Base-by-base conservation (phyloP, 2,797 vertebrate genomes). In the Acipenser transmontanus region DNA sequence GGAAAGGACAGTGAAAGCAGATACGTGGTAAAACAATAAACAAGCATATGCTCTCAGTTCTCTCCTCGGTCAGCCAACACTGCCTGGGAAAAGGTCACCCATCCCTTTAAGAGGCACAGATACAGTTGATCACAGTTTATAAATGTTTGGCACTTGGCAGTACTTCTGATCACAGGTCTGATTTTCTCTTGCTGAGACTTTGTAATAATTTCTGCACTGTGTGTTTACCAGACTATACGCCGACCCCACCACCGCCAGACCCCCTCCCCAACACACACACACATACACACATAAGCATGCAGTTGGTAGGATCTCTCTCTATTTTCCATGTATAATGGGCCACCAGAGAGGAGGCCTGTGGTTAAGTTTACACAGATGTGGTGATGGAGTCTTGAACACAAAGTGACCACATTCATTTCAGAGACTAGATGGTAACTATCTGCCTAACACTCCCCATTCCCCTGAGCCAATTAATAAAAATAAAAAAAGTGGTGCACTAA, bases 401-500 rank as follows among this genome's bases (percentile, higher is more conserved):
- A 49, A 48, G 52, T 56, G 61, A 72, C 48, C 66, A 47, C 59
- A 14, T 48, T 47, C 57, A 59, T 62, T 47, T 57, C 63, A 34
- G 54, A 64, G 5, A 66, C 4, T 49, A 62, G 34, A 50, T 66
- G 76, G 72, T 70, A 78, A 81, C 59, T 72, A 64, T 72, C 63
- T 69, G 67, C 73, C 64, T 74, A 72, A 66, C 62, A 59, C 74
- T 72, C 49, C 56, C 49, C 49, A 68, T 68, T 66, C 69, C 60
- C 59, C 50, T 7, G 49, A 64, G 76, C 76, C 72, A 76, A 77
- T 66, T 68, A 59, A 73, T 74, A 69, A 66, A 67, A 17, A 1
- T 17, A 17, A 66, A 68, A 13, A 54, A 51, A 64, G 68, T 72
- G 71, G 72, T 76, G 79, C 73, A 49, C 73, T 34, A 34, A 74